Percentiles rank a stretch among this genome's conserved stretches.
phyloP scores from a whole-genome alignment of 2,888 invertebrate genomes.

The Coenonympha glycerion region DNA sequence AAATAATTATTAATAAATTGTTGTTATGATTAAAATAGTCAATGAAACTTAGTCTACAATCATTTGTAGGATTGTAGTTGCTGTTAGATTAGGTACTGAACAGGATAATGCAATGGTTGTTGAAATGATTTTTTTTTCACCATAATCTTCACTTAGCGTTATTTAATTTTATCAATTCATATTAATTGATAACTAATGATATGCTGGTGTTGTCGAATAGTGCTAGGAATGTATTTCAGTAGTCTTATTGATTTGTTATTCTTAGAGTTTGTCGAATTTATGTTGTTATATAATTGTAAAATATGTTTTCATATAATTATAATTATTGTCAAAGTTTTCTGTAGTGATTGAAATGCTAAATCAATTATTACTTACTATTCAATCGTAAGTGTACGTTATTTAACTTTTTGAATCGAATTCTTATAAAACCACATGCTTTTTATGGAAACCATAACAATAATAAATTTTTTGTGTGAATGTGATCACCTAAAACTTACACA shows the following conservation, averaged over 20 bases:
- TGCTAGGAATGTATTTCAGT: conserved; percentile 6
- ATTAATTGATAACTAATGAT: background rate
- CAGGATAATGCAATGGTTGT: conserved; percentile 22
- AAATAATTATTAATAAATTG: conserved; percentile 30
- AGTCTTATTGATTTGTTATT: conserved; percentile 16
- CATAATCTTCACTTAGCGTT: background rate
- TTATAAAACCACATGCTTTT: conserved; percentile 31
- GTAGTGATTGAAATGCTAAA: conserved; percentile 21
- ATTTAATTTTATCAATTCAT: background rate
- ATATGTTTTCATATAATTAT: conserved; percentile 9
- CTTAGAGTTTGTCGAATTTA: conserved; percentile 22
- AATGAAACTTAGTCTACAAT: conserved; percentile 34
- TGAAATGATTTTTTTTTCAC: conserved; percentile 13
- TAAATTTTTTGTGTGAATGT: no score
- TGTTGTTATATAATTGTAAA: conserved; percentile 32
- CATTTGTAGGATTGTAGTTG: conserved; percentile 35
- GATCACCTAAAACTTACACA: background rate
- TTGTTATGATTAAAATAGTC: conserved; percentile 38
- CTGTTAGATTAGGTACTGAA: conserved; percentile 29
- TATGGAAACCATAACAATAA: conserved; percentile 1
- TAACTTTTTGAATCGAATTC: conserved; percentile 20
- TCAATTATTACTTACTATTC: conserved; percentile 30
- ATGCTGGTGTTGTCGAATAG: conserved; percentile 6
- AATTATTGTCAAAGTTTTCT: conserved; percentile 13
- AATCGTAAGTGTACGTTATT: conserved; percentile 18